phyloP scores from a whole-genome alignment of 37 sponge, comb jelly and placozoan genomes.

The Geodia barretti region DNA sequence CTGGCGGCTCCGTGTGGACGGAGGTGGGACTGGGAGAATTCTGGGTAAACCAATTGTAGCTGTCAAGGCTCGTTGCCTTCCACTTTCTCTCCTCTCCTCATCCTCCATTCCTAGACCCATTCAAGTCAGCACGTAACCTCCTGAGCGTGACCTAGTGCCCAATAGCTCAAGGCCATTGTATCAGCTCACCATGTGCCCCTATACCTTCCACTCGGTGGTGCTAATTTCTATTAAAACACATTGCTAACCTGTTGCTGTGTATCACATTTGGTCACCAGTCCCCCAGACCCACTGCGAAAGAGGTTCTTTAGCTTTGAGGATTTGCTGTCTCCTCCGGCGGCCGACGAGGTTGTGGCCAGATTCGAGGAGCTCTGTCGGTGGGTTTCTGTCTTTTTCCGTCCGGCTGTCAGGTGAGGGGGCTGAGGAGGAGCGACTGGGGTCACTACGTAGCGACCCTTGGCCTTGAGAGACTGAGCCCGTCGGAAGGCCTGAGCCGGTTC shows the following conservation, averaged over 20 bases:
- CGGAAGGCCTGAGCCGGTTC: slow-evolving; percentile 22
- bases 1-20: no score
- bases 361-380: slow-evolving; percentile 10
- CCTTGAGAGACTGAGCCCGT: slow-evolving; percentile 45
- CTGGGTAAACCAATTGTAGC: no score
- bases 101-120: not conserved
- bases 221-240: not conserved
- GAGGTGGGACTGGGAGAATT: no score
- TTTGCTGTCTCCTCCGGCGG: slow-evolving; percentile 6
- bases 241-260: slow-evolving; percentile 5
- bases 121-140: not conserved
- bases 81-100: no score
- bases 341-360: slow-evolving; percentile 12
- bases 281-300: slow-evolving; percentile 44
- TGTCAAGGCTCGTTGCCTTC: no score
- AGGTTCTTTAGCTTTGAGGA: slow-evolving; percentile 17
- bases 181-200: not conserved
- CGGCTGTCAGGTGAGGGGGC: slow-evolving; percentile 31
- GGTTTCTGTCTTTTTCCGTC: slow-evolving; percentile 36
- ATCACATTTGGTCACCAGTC: not conserved
- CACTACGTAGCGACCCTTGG: not conserved
- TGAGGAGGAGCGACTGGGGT: not conserved
- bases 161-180: not conserved
- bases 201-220: no score
- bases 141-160: not conserved